phyloP scores from a whole-genome alignment of 2,113 vertebrate species.

The Caretta caretta region DNA sequence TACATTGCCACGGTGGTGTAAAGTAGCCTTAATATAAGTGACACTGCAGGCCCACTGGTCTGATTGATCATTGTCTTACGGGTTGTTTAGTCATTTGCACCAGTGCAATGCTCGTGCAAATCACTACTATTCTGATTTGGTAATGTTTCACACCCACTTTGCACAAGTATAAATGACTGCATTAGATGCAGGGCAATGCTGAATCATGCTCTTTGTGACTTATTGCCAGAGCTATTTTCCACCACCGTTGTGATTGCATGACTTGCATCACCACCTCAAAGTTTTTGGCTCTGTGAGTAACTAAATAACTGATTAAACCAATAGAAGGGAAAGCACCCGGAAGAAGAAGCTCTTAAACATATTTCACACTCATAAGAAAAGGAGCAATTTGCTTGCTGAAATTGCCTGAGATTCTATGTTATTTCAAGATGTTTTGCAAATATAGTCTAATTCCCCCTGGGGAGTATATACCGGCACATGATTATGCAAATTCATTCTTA shows the following conservation, averaged over 20 bases:
- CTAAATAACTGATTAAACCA: accelerated
- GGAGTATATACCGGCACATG: accelerated
- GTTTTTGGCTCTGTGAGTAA: accelerated
- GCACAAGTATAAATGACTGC: accelerated
- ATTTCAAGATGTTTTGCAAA: neutral
- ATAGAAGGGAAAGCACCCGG: accelerated
- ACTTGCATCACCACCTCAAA: neutral
- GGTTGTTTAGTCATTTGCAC: accelerated
- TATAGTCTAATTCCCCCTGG: accelerated
- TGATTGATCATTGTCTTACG: accelerated
- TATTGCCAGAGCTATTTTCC: neutral
- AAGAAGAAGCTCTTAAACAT: accelerated
- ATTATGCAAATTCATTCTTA: neutral
- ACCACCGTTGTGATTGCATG: neutral
- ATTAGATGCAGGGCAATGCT: neutral
- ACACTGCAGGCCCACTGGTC: neutral
- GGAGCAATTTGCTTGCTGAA: neutral
- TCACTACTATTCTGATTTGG: accelerated
- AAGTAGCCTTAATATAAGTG: accelerated
- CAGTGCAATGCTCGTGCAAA: accelerated
- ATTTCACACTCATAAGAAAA: neutral
- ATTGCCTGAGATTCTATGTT: accelerated
- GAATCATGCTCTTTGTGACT: accelerated
- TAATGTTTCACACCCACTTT: neutral
- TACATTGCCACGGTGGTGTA: accelerated